These are phyloP conservation scores for Harpia harpyja DNA, from an alignment of 2,797 vertebrate genomes.

Conservation along the genomic window DNA sequence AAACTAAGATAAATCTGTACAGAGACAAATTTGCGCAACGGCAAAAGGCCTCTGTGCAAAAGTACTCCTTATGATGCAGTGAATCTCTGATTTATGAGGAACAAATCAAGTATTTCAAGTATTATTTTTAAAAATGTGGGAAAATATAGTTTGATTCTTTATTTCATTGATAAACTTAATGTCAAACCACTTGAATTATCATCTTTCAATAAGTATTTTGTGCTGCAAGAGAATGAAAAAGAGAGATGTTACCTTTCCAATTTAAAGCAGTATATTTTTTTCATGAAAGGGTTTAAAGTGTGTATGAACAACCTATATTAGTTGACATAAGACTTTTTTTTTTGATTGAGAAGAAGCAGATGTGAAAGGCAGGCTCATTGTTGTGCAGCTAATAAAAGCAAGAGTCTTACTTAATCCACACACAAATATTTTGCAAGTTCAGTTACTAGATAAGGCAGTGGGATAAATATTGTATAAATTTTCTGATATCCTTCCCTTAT, in stretches of 20 bases:
- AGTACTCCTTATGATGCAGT: not conserved
- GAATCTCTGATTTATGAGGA: not conserved
- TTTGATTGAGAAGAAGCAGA: not conserved
- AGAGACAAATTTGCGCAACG: not conserved
- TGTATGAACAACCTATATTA: not conserved
- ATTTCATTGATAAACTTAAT: not conserved
- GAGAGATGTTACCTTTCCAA: not conserved
- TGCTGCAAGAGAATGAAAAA: not conserved
- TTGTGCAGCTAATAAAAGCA: constrained; percentile 38
- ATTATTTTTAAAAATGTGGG: not conserved
- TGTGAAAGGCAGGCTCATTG: not conserved
- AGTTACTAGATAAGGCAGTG: constrained; percentile 58
- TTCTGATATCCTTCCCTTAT: constrained; percentile 37
- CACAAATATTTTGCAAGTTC: not conserved
- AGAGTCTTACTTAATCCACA: not conserved
- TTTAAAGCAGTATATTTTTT: not conserved
- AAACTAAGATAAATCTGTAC: not conserved
- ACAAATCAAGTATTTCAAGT: not conserved
- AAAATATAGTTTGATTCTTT: not conserved
- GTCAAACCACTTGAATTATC: not conserved
- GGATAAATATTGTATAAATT: not conserved
- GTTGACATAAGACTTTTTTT: not conserved
- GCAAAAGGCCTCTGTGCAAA: not conserved
- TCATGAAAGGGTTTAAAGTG: not conserved
- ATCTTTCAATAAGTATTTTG: not conserved